Percentiles rank a stretch among this genome's conserved stretches.
These are phyloP conservation scores for Ictalurus punctatus DNA, from an alignment of 2,113 vertebrate genomes.

Conservation along the genomic window DNA sequence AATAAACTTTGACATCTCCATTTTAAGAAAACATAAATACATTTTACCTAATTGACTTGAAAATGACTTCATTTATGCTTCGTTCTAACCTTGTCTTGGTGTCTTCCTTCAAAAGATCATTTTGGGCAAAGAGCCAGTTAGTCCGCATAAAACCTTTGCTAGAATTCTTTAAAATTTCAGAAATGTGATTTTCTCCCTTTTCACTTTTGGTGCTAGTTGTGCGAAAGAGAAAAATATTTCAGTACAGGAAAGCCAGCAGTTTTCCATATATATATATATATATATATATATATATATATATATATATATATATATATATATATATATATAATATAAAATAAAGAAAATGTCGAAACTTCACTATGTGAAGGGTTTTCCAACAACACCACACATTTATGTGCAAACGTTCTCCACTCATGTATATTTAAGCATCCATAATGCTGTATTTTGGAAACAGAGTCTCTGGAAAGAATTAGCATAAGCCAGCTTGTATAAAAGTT, in stretches of 20 bases:
- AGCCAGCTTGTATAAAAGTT: constrained; percentile 27
- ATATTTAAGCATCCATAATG: constrained; percentile 18
- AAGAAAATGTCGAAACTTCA: not conserved
- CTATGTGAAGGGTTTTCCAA: not conserved
- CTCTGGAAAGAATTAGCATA: constrained; percentile 24
- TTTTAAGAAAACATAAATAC: not conserved
- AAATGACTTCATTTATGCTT: not conserved
- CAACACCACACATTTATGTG: not conserved
- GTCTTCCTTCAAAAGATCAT: not conserved
- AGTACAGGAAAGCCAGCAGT: not conserved
- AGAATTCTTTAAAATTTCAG: not conserved
- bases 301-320: too few relatives aligned
- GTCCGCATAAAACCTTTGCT: not conserved
- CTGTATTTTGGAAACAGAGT: constrained; percentile 14
- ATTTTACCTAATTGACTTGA: not conserved
- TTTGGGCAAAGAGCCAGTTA: not conserved
- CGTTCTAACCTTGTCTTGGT: not conserved
- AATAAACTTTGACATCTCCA: not conserved
- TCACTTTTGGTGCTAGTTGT: not conserved
- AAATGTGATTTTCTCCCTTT: not conserved
- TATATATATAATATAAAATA: too few relatives aligned
- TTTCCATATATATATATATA: not conserved
- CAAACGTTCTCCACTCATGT: not conserved
- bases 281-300: too few relatives aligned
- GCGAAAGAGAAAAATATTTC: not conserved